Percentiles rank a stretch among this genome's conserved stretches.
phyloP scores from a whole-genome alignment of 1,140 invertebrate species.

The Gryon sp. region DNA sequence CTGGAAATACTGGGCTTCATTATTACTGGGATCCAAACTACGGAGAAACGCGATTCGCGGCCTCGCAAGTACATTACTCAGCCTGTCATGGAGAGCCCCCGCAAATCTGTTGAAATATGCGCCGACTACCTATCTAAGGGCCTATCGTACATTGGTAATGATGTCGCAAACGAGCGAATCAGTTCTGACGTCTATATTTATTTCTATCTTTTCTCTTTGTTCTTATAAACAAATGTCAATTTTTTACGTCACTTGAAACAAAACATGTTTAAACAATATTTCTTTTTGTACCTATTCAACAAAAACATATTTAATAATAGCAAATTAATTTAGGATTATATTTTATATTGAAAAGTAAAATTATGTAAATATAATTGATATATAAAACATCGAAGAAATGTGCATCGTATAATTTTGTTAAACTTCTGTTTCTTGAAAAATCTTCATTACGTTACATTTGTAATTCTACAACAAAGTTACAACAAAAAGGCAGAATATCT shows the following conservation, averaged over 20 bases:
- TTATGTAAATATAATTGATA: too few relatives aligned
- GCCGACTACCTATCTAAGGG: slow-evolving; percentile 55
- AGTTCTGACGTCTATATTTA: slow-evolving; percentile 63
- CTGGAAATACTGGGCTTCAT: slow-evolving; percentile 62
- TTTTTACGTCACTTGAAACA: not conserved
- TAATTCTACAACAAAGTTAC: slow-evolving; percentile 2
- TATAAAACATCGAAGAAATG: too few relatives aligned
- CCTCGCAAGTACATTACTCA: slow-evolving; percentile 68
- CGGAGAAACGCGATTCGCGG: slow-evolving; percentile 46
- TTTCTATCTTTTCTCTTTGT: slow-evolving; percentile 29
- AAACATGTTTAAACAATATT: too few relatives aligned
- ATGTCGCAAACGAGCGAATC: slow-evolving; percentile 66
- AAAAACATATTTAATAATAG: too few relatives aligned
- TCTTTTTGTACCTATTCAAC: too few relatives aligned
- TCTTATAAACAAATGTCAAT: slow-evolving; percentile 10
- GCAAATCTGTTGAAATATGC: slow-evolving; percentile 72
- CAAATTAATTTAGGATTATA: too few relatives aligned
- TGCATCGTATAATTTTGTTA: too few relatives aligned
- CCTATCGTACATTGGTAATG: slow-evolving; percentile 56
- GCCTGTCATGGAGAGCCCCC: slow-evolving; percentile 63
- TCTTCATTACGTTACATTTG: not conserved
- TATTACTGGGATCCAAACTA: slow-evolving; percentile 54
- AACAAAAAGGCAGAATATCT: slow-evolving; percentile 32
- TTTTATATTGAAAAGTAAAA: too few relatives aligned
- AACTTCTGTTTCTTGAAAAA: too few relatives aligned